Percentiles rank a stretch among this genome's conserved stretches.
Conservation (phyloP, 1,140 invertebrate genomes). For the Drosophila serrata region DNA sequence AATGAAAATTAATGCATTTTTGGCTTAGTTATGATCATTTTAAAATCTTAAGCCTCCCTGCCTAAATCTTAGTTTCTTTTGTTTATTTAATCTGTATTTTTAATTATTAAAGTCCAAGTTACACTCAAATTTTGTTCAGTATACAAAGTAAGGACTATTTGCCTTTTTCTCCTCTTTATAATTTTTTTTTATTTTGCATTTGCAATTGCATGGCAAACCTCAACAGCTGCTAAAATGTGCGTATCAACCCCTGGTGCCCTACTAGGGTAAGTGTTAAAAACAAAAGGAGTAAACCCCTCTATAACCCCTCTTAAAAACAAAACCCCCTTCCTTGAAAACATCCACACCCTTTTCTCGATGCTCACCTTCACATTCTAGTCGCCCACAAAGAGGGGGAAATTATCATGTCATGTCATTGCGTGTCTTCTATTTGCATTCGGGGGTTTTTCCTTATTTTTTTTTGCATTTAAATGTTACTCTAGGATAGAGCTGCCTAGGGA, state of each 20-base stretch:
- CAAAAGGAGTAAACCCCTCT: conserved; percentile 65
- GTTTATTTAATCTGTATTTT: too few relatives aligned
- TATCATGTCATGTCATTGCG: conserved; percentile 70
- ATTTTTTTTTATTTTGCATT: conserved; percentile 48
- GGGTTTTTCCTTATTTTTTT: conserved; percentile 43
- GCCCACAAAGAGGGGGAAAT: conserved; percentile 59
- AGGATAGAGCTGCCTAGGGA: conserved; percentile 26
- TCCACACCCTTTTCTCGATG: conserved; percentile 12
- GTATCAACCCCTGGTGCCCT: conserved; percentile 57
- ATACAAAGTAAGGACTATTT: conserved; percentile 14
- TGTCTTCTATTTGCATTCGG: conserved; percentile 71
- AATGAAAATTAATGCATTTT: too few relatives aligned
- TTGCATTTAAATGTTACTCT: conserved; percentile 59
- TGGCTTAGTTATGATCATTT: too few relatives aligned
- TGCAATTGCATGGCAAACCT: conserved; percentile 58
- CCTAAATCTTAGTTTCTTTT: too few relatives aligned
- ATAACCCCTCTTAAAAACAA: conserved; percentile 18
- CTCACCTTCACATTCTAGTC: conserved; percentile 32
- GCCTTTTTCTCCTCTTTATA: conserved; percentile 24
- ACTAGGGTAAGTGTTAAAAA: conserved; percentile 73
- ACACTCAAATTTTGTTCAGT: neutral
- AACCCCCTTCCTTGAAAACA: neutral
- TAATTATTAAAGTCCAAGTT: neutral
- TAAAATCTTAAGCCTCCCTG: too few relatives aligned
- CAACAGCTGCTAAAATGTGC: conserved; percentile 80